Conservation (phyloP, 2,113 vertebrate genomes). For the Raphicerus campestris region DNA sequence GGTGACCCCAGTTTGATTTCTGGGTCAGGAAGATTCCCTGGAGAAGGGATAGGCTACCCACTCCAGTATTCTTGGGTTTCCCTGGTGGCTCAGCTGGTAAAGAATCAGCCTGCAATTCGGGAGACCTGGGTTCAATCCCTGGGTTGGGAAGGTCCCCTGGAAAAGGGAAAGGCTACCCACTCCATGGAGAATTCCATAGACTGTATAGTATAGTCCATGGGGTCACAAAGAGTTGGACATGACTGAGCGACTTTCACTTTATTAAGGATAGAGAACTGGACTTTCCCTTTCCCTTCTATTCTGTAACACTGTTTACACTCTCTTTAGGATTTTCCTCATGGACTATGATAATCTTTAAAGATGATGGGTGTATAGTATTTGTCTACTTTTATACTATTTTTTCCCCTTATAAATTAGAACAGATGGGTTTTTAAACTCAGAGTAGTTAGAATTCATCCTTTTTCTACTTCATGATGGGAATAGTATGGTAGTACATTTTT, state of each 20-base stretch:
- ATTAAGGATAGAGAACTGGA: background rate
- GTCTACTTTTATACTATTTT: background rate
- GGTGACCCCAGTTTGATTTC: background rate
- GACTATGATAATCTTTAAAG: background rate
- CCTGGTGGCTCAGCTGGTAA: background rate
- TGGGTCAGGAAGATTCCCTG: background rate
- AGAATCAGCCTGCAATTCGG: background rate
- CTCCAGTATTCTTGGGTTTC: background rate
- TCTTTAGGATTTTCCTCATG: background rate
- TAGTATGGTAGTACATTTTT: background rate
- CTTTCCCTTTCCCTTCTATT: background rate
- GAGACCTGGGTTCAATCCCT: background rate
- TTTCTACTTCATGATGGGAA: background rate
- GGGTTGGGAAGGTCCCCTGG: background rate
- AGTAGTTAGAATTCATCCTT: background rate
- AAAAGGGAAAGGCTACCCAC: background rate
- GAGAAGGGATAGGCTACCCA: background rate
- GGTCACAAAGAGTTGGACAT: background rate
- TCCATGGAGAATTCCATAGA: background rate
- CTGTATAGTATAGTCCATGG: background rate
- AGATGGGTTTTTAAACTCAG: background rate
- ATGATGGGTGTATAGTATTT: background rate
- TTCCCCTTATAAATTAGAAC: background rate
- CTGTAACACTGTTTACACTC: background rate
- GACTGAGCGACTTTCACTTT: background rate